Evolutionary conservation across 2,888 invertebrate genomes (phyloP).

Genomic region (Bellardia bayeri): DNA sequence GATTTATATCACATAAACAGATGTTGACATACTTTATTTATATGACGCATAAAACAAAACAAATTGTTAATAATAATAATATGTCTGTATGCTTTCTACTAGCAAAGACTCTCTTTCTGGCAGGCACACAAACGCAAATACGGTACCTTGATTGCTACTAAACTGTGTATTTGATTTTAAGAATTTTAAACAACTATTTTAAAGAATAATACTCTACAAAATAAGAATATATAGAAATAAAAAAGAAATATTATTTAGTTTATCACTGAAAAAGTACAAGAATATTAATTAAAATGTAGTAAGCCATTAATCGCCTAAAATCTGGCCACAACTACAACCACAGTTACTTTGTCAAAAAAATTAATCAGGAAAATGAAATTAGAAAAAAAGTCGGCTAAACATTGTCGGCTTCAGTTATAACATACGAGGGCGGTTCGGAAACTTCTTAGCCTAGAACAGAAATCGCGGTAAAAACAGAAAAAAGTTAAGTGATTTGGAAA

Average conservation of each 20-base stretch:
- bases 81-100: background rate
- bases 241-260: no score
- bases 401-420: no score
- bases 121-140: background rate
- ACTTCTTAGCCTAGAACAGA: no score
- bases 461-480: no score
- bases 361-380: no score
- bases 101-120: conserved; percentile 4
- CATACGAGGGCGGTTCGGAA: no score
- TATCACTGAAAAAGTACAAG: background rate
- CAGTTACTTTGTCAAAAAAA: no score
- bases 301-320: no score
- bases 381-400: no score
- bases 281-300: background rate
- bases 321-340: no score
- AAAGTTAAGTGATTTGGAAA: no score
- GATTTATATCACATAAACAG: conserved; percentile 71
- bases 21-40: conserved; percentile 69
- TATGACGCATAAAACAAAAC: conserved; percentile 59
- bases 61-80: conserved; percentile 45
- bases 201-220: background rate
- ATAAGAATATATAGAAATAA: no score
- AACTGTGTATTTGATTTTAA: background rate
- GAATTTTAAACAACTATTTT: background rate
- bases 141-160: conserved; percentile 34